A percentile compares a stretch with the other conserved stretches of the same genome.
Conservation (phyloP, 2,888 invertebrate genomes). For the Branchellion lobata region DNA sequence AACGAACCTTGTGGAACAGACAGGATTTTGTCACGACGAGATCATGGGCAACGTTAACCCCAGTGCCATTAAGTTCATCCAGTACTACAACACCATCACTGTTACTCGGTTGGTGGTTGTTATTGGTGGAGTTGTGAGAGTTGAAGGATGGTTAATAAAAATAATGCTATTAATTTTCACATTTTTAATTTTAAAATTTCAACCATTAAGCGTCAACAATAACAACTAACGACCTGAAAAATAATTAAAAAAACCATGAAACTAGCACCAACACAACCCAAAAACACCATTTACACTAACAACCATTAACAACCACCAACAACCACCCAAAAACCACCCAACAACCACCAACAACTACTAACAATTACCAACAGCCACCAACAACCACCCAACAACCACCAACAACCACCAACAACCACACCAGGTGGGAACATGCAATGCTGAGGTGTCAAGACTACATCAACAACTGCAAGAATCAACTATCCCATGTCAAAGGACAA, state of each 20-base stretch:
- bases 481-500: conserved; percentile 59
- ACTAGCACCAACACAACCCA: no score
- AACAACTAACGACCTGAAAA: not conserved
- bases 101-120: conserved; percentile 58
- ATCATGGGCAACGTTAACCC: conserved; percentile 61
- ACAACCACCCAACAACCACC: no score
- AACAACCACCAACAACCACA: no score
- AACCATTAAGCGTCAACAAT: not conserved
- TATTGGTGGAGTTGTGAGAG: not conserved
- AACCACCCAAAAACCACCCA: no score
- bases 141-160: not conserved
- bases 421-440: conserved; percentile 30
- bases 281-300: no score
- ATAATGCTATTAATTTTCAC: no score
- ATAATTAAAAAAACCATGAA: no score
- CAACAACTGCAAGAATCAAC: conserved; percentile 58
- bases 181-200: no score
- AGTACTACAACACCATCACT: conserved; percentile 62
- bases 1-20: not conserved
- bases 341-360: no score
- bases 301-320: no score
- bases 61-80: conserved; percentile 61
- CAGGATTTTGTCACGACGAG: conserved; percentile 55
- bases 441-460: conserved; percentile 11
- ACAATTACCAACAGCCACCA: no score